Evolutionary conservation across 2,888 invertebrate species (phyloP).

Genomic region (Sclerodermus sp.): DNA sequence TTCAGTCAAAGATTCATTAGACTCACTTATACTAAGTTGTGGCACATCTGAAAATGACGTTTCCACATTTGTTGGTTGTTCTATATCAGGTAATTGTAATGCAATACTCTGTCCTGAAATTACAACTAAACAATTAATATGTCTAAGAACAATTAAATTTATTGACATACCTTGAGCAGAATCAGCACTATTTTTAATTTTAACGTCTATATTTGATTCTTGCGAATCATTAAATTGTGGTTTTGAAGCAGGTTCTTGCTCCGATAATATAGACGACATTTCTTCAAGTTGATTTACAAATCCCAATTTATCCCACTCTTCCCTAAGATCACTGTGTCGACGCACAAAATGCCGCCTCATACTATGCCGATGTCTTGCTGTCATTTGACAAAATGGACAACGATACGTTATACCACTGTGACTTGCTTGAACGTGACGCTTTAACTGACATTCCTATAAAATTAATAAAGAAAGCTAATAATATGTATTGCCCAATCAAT

Average conservation of each 20-base stretch:
- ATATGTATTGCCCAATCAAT: background rate
- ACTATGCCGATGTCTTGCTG: constrained; percentile 28
- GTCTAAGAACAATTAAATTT: background rate
- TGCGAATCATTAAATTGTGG: too few species aligned
- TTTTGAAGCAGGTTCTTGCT: too few species aligned
- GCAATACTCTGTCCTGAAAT: constrained; percentile 15
- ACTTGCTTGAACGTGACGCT: constrained; percentile 51
- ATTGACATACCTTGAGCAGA: too few species aligned
- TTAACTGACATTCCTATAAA: constrained; percentile 48
- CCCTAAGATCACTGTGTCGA: constrained; percentile 22
- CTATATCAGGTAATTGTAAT: constrained; percentile 18
- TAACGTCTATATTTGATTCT: too few species aligned
- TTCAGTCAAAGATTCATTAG: constrained; percentile 25
- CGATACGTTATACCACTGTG: constrained; percentile 48
- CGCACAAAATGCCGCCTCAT: constrained; percentile 32
- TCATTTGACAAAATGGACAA: constrained; percentile 33
- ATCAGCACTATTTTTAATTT: too few species aligned
- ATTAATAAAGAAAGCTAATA: too few species aligned
- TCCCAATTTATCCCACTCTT: constrained; percentile 28
- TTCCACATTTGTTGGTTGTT: constrained; percentile 2
- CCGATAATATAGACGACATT: constrained; percentile 2
- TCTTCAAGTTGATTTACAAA: constrained; percentile 28
- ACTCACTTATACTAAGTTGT: constrained; percentile 29
- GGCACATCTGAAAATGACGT: constrained; percentile 21
- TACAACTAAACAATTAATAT: background rate